Conservation (phyloP, 1,140 invertebrate species). For the Phocides pigmalion region DNA sequence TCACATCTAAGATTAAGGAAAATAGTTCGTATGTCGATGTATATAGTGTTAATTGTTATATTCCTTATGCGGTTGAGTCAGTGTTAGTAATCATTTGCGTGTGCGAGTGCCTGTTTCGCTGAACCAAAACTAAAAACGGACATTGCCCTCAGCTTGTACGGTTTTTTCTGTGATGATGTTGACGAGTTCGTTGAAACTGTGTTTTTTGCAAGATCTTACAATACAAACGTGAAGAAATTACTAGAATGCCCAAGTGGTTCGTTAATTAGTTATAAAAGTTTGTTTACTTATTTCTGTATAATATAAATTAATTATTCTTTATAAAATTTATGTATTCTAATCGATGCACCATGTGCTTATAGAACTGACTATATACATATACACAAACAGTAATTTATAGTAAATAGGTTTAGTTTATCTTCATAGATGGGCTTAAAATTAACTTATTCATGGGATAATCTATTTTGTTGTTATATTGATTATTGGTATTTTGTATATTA, state of each 20-base stretch:
- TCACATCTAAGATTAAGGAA: not conserved
- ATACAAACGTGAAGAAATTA: conserved; percentile 5
- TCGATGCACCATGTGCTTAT: not conserved
- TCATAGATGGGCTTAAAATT: too few relatives aligned
- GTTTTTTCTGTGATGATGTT: conserved; percentile 49
- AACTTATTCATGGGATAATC: too few relatives aligned
- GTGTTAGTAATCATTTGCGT: conserved; percentile 53
- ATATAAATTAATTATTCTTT: too few relatives aligned
- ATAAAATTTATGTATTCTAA: not conserved
- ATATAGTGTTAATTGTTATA: conserved; percentile 14
- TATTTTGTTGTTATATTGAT: too few relatives aligned
- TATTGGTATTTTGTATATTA: too few relatives aligned
- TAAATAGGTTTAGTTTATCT: too few relatives aligned
- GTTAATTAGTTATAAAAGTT: not conserved
- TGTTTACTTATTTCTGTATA: too few relatives aligned
- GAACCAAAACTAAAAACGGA: conserved; percentile 75
- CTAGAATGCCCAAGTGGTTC: conserved; percentile 7
- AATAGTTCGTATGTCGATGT: conserved; percentile 5
- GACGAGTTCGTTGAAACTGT: conserved; percentile 43
- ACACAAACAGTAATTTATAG: too few relatives aligned
- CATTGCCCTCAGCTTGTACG: conserved; percentile 68
- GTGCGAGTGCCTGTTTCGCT: conserved; percentile 62
- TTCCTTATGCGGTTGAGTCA: conserved; percentile 45
- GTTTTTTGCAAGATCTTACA: conserved; percentile 28
- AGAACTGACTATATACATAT: too few relatives aligned